Evolutionary conservation across 2,888 invertebrate species (phyloP), one percentile per base, ranked within the genome.

Genomic region (Exocentrus adspersus): DNA sequence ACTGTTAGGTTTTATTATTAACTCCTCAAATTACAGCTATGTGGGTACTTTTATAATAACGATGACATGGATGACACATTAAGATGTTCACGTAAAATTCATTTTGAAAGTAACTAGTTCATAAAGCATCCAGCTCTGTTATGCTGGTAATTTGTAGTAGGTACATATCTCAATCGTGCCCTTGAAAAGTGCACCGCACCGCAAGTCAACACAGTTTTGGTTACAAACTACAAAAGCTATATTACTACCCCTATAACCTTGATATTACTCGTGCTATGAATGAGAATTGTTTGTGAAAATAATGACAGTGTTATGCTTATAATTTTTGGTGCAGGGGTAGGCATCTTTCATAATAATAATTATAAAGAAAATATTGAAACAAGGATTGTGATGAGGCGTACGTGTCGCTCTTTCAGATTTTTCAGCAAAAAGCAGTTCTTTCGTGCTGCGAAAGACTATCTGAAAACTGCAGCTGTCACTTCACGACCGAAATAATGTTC

Each of bases 391-490:
- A n/a, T n/a, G 12, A n/a, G 37, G 14, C 12, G 37, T n/a, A 12
- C n/a, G n/a, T n/a, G 37, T 9, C 5, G 37, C 10, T 37, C 14
- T 37, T 37, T 37, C 37, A 37, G 37, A 37, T 37, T 37, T 37
- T 37, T 37, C 37, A 10, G 2, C 37, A 37, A 37, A 37, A 10
- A 12, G 37, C 37, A 37, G 12, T 37, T 9, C 37, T 37, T 9
- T 10, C 37, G 37, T 37, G 37, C 37, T 12, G 12, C 14, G n/a
- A 12, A 60, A 54, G 41, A 21, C 24, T 41, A 41, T 61, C 48
- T 41, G 16, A 37, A 48, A 48, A 41, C 17, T 52, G 46, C 62
- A 62, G 57, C 62, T 62, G 62, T 53, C 58, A 58, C 28, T 50
- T 58, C 43, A 46, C 50, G 17, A 28, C 62, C 45, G 58, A 58